Base-by-base conservation (phyloP, 2,888 invertebrate genomes). In the Leptopterna dolabrata region DNA sequence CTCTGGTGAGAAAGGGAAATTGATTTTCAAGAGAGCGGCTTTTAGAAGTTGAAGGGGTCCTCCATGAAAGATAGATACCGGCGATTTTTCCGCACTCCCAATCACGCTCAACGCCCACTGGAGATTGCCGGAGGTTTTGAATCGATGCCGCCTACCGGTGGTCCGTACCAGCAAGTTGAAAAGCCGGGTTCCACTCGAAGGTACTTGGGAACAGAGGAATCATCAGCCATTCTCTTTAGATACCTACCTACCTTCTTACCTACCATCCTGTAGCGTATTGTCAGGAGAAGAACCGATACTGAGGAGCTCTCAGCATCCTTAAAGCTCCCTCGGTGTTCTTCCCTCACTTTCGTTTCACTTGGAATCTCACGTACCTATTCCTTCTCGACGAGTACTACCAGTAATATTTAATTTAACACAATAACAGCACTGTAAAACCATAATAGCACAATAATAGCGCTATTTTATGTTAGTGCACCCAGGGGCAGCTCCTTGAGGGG, bases 161-260 rank as follows among this genome's bases (percentile, higher is more conserved):
- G 55, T 55, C 2, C n/a, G n/a, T 16, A 55, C 16, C 55, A 11
- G n/a, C n/a, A n/a, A n/a, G 3, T 16, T 11, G 29, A n/a, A 76
- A 19, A 41, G 76, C 36, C 13, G 30, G n/a, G n/a, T 7, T 7
- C 80, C 81, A 55, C 81, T 81, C 29, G 81, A 81, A 16, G n/a
- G 78, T 14, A 27, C 11, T 41, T 14, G 45, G 27, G 55, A 81
- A 55, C 81, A 11, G 51, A 45, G 55, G 55, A 81, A 51, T 81
- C 81, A 51, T 47, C 81, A 29, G 55, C 81, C 81, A 81, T 81
- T 81, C 81, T 81, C 81, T 81, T 51, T n/a, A 81, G 29, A 55
- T 30, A 55, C 29, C n/a, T n/a, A n/a, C n/a, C n/a, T n/a, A n/a
- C n/a, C n/a, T n/a, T n/a, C n/a, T n/a, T n/a, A n/a, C n/a, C n/a